Evolutionary conservation across 2,113 vertebrate species (phyloP).

Genomic region (Gymnorhina tibicen): DNA sequence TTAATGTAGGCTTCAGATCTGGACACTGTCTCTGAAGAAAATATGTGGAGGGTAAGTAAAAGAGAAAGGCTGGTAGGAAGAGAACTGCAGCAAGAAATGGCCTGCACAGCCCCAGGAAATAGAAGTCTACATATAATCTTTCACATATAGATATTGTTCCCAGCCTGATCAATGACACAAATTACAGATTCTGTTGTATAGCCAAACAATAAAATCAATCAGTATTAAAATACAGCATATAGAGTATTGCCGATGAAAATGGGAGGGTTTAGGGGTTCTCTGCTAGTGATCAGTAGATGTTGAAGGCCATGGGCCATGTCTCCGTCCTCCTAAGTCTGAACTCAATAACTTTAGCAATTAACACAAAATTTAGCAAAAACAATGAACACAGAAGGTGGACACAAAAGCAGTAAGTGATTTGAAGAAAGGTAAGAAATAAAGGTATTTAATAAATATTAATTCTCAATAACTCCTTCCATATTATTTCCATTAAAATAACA

Average conservation of each 20-base stretch:
- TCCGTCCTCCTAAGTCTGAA: not conserved
- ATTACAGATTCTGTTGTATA: not conserved
- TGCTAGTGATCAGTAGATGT: not conserved
- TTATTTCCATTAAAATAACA: too few relatives aligned
- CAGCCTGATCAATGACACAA: not conserved
- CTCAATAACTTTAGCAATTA: not conserved
- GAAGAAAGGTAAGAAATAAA: not conserved
- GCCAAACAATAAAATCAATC: not conserved
- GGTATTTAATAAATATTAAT: not conserved
- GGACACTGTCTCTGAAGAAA: not conserved
- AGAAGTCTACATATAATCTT: not conserved
- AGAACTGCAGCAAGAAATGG: not conserved
- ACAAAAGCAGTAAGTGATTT: not conserved
- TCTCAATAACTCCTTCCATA: not conserved
- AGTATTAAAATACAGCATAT: not conserved
- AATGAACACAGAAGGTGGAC: not conserved
- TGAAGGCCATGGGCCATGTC: accelerated
- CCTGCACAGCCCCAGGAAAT: not conserved
- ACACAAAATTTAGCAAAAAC: too few relatives aligned
- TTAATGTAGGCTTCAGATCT: not conserved
- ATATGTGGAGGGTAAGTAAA: not conserved
- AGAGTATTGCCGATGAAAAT: not conserved
- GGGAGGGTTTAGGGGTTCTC: accelerated
- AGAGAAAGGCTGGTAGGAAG: not conserved
- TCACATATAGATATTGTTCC: not conserved